Evolutionary conservation across 2,888 invertebrate genomes (phyloP).

Genomic region (Plebejus anna): DNA sequence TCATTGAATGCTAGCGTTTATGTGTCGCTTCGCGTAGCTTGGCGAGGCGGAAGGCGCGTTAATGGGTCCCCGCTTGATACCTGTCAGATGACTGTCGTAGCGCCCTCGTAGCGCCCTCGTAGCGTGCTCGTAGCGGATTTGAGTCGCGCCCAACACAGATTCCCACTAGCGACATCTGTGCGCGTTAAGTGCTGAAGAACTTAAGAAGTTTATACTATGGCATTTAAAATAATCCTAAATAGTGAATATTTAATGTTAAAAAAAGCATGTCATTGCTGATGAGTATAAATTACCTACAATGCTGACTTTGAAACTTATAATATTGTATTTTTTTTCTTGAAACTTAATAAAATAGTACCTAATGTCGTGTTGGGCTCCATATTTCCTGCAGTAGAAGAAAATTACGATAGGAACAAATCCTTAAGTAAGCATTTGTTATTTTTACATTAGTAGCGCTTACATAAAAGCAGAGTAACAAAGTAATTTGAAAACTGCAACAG

Average conservation of each 20-base stretch:
- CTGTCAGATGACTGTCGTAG: conserved; percentile 68
- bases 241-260: neutral
- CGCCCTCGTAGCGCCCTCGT: conserved; percentile 34
- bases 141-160: conserved; percentile 41
- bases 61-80: conserved; percentile 59
- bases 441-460: neutral
- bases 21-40: conserved; percentile 47
- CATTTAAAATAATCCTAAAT: neutral
- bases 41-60: conserved; percentile 53
- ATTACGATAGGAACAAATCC: neutral
- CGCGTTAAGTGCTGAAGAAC: neutral
- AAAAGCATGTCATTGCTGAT: neutral
- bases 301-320: neutral
- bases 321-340: too few relatives aligned
- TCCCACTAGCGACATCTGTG: conserved; percentile 37
- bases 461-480: neutral
- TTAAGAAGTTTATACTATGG: neutral
- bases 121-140: conserved; percentile 46
- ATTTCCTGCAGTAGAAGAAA: neutral
- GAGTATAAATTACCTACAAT: neutral
- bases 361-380: too few relatives aligned
- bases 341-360: too few relatives aligned
- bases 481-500: conserved; percentile 21
- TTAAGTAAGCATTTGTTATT: too few relatives aligned
- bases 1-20: conserved; percentile 31